Percentiles rank a stretch among this genome's conserved stretches.
These are phyloP conservation scores for Delichon dasypus DNA, from an alignment of 2,797 vertebrate species.

Conservation along the genomic window DNA sequence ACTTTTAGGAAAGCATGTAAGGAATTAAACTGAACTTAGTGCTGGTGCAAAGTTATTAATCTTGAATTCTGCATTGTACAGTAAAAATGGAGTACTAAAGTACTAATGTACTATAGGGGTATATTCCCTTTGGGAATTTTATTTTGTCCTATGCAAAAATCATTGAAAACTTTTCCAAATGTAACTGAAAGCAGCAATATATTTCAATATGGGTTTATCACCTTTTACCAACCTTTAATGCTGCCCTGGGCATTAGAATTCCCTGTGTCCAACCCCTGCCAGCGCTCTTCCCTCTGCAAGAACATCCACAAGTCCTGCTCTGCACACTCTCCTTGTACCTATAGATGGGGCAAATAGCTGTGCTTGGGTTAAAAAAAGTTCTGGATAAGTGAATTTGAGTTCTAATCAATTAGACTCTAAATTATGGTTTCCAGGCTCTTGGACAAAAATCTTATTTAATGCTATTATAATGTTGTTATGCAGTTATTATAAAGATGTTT, in stretches of 20 bases:
- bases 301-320: neutral
- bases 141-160: neutral
- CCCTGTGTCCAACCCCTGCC: neutral
- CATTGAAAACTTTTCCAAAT: neutral
- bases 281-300: neutral
- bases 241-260: neutral
- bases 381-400: neutral
- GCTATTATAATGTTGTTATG: neutral
- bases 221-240: neutral
- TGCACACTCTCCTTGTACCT: neutral
- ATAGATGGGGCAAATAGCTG: neutral
- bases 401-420: neutral
- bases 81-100: neutral
- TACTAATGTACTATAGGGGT: neutral
- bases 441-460: neutral
- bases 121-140: neutral
- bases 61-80: neutral
- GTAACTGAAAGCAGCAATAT: neutral
- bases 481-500: neutral
- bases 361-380: neutral
- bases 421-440: neutral
- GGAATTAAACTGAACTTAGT: neutral
- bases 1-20: neutral
- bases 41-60: neutral
- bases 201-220: neutral